A percentile compares a stretch with the other conserved stretches of the same genome.
Conservation (phyloP, 1,140 invertebrate species). For the Samia ricini region DNA sequence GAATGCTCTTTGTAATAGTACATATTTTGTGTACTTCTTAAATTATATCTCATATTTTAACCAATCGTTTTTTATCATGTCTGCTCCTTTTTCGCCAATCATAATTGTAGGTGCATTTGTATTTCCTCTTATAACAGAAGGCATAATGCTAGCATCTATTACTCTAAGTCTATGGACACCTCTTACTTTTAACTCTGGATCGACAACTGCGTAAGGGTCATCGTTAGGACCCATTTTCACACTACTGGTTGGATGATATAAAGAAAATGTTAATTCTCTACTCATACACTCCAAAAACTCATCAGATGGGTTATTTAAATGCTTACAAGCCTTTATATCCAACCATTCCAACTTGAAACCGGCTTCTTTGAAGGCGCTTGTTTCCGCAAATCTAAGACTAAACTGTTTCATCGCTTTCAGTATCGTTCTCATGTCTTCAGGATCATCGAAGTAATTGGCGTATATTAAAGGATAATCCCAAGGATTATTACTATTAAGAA, state of each 20-base stretch:
- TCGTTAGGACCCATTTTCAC: conserved; percentile 85
- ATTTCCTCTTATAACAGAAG: conserved; percentile 84
- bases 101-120: conserved; percentile 88
- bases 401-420: conserved; percentile 76
- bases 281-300: conserved; percentile 76
- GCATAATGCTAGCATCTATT: conserved; percentile 90
- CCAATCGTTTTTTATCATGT: conserved; percentile 83
- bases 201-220: conserved; percentile 82
- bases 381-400: conserved; percentile 69
- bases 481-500: conserved; percentile 79
- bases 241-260: conserved; percentile 83
- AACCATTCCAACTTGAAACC: conserved; percentile 56
- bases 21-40: no score
- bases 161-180: conserved; percentile 83
- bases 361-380: conserved; percentile 62
- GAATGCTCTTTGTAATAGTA: no score
- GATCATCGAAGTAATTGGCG: conserved; percentile 82
- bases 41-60: not conserved
- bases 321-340: conserved; percentile 58
- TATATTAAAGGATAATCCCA: conserved; percentile 81
- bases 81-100: conserved; percentile 88
- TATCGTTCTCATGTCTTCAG: conserved; percentile 77
- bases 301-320: conserved; percentile 59
- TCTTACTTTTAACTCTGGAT: conserved; percentile 82
- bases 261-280: conserved; percentile 63